phyloP scores from a whole-genome alignment of 2,888 invertebrate species.

The Lacanobia oleracea region DNA sequence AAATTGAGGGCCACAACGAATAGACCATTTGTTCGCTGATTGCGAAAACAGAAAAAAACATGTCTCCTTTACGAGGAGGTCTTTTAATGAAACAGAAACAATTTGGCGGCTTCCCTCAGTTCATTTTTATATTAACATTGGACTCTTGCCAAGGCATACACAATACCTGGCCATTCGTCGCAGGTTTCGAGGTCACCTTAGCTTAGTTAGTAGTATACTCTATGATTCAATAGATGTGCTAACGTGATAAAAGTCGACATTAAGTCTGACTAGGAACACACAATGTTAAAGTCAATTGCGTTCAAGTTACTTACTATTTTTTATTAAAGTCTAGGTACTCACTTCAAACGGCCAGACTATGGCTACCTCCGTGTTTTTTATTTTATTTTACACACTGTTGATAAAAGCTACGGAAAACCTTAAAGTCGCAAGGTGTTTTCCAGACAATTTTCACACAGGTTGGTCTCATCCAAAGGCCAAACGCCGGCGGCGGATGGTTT shows the following conservation, averaged over 20 bases:
- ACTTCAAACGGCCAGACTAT: background rate
- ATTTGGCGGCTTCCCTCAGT: slow-evolving; percentile 69
- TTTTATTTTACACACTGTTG: background rate
- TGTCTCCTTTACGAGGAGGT: slow-evolving; percentile 48
- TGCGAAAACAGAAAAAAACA: slow-evolving; percentile 44
- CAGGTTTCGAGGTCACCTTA: slow-evolving; percentile 75
- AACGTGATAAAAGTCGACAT: slow-evolving; percentile 25
- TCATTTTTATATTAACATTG: slow-evolving; percentile 79
- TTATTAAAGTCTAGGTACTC: background rate
- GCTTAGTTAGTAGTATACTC: slow-evolving; percentile 51
- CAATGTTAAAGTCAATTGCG: background rate
- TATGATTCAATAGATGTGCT: slow-evolving; percentile 44
- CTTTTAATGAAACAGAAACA: slow-evolving; percentile 61
- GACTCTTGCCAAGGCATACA: slow-evolving; percentile 78
- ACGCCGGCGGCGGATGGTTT: slow-evolving; percentile 17
- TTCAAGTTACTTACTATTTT: background rate
- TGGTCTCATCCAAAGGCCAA: background rate
- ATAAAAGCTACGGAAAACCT: background rate
- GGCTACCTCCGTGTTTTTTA: background rate
- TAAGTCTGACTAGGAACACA: slow-evolving; percentile 1
- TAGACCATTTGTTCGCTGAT: slow-evolving; percentile 45
- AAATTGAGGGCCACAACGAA: slow-evolving; percentile 57
- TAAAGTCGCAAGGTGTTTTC: background rate
- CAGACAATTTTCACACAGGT: background rate
- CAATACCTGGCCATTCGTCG: slow-evolving; percentile 78